Evolutionary conservation across 2,888 invertebrate genomes (phyloP).

Genomic region (Antheraea assamensis): DNA sequence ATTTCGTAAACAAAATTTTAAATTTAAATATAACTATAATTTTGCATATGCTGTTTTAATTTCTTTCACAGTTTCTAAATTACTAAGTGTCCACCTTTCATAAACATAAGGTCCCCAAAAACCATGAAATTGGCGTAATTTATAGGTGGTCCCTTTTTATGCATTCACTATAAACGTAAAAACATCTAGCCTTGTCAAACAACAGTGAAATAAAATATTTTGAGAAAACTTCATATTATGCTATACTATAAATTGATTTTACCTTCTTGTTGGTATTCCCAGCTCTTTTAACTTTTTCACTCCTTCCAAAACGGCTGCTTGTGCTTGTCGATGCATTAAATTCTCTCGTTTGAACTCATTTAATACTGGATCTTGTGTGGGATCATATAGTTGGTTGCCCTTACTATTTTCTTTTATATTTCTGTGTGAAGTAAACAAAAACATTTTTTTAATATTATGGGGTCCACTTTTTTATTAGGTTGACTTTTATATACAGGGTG

Average conservation of each 20-base stretch:
- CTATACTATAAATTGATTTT: conserved; percentile 18
- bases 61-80: too few relatives aligned
- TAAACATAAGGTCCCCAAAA: too few relatives aligned
- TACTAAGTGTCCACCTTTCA: too few relatives aligned
- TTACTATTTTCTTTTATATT: conserved; percentile 84
- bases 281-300: conserved; percentile 89
- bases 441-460: neutral
- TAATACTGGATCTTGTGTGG: conserved; percentile 88
- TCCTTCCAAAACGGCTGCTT: conserved; percentile 91
- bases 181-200: too few relatives aligned
- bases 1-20: too few relatives aligned
- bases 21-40: too few relatives aligned
- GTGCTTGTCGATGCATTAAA: conserved; percentile 92
- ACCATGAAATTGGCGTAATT: too few relatives aligned
- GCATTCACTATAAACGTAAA: too few relatives aligned
- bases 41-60: too few relatives aligned
- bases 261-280: conserved; percentile 88
- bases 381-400: conserved; percentile 84
- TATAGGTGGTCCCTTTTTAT: too few relatives aligned
- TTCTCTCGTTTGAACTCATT: conserved; percentile 97
- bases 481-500: too few relatives aligned
- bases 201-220: too few relatives aligned
- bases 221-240: neutral
- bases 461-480: neutral
- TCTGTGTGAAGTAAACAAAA: conserved; percentile 39